Conservation (phyloP, 2,888 invertebrate genomes). For the Troides helena region DNA sequence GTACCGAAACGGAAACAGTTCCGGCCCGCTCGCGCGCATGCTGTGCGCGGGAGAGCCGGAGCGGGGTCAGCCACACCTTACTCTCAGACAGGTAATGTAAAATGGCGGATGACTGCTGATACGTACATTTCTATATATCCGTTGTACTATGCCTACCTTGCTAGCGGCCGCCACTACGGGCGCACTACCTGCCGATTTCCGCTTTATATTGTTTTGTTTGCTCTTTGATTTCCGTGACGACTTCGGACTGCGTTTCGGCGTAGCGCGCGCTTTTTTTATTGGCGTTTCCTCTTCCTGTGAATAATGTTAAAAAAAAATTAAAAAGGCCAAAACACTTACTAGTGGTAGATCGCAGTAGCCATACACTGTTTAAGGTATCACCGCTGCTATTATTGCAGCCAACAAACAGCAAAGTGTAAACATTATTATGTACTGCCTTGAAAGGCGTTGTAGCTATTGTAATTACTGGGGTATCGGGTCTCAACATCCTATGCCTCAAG, state of each 20-base stretch:
- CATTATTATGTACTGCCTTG: too few species aligned
- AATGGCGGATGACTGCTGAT: constrained; percentile 71
- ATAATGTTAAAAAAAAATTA: too few species aligned
- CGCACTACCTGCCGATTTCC: constrained; percentile 70
- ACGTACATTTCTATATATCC: constrained; percentile 82
- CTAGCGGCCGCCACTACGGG: constrained; percentile 67
- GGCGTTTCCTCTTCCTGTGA: constrained; percentile 56
- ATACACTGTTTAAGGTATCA: too few species aligned
- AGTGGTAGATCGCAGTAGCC: too few species aligned
- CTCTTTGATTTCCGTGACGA: constrained; percentile 53
- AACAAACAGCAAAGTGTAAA: too few species aligned
- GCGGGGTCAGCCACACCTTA: constrained; percentile 37
- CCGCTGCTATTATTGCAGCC: too few species aligned
- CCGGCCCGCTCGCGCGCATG: constrained; percentile 43
- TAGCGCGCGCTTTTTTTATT: constrained; percentile 60
- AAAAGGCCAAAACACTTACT: too few species aligned
- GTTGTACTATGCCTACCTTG: constrained; percentile 81
- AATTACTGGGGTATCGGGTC: too few species aligned
- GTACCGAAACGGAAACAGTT: constrained; percentile 33
- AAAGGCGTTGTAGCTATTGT: too few species aligned
- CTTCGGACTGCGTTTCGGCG: constrained; percentile 68
- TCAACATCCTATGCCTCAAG: too few species aligned
- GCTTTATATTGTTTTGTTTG: constrained; percentile 47
- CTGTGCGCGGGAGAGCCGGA: constrained; percentile 40
- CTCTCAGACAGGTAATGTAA: constrained; percentile 58